A percentile compares a stretch with the other conserved stretches of the same genome.
These are phyloP conservation scores for Anadara kagoshimensis DNA, from an alignment of 1,140 invertebrate species.

Conservation along the genomic window DNA sequence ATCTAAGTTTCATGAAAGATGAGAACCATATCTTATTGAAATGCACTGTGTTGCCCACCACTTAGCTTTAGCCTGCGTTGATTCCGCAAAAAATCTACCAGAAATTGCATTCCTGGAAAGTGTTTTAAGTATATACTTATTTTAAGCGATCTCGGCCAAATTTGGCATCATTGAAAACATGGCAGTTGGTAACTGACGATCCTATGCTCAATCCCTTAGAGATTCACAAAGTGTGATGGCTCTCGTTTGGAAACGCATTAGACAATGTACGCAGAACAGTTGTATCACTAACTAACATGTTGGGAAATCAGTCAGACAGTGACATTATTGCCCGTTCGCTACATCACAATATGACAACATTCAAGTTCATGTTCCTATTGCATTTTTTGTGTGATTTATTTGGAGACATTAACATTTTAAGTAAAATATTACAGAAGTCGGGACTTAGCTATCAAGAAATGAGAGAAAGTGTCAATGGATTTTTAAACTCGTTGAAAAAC, in stretches of 20 bases:
- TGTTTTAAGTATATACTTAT: too few species aligned
- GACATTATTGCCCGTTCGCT: neutral
- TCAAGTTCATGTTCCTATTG: too few species aligned
- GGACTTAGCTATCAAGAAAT: neutral
- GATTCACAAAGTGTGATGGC: neutral
- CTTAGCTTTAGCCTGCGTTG: neutral
- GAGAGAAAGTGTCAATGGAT: too few species aligned
- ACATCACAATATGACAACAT: constrained; percentile 1
- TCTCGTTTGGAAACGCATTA: constrained; percentile 4
- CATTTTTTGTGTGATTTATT: neutral
- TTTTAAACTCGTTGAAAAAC: neutral
- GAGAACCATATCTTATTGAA: neutral
- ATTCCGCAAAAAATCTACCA: too few species aligned
- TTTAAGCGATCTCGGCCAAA: too few species aligned
- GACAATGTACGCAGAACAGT: neutral
- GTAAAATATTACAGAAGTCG: neutral
- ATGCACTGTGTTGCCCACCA: neutral
- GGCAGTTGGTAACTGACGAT: too few species aligned
- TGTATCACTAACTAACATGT: neutral
- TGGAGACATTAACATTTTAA: neutral
- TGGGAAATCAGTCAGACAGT: neutral
- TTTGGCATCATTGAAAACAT: too few species aligned
- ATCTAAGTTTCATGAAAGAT: neutral
- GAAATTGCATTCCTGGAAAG: too few species aligned
- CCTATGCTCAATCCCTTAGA: too few species aligned